Percentiles rank a stretch among this genome's conserved stretches.
phyloP scores from a whole-genome alignment of 2,888 invertebrate genomes.

The Coleophora flavipennella region DNA sequence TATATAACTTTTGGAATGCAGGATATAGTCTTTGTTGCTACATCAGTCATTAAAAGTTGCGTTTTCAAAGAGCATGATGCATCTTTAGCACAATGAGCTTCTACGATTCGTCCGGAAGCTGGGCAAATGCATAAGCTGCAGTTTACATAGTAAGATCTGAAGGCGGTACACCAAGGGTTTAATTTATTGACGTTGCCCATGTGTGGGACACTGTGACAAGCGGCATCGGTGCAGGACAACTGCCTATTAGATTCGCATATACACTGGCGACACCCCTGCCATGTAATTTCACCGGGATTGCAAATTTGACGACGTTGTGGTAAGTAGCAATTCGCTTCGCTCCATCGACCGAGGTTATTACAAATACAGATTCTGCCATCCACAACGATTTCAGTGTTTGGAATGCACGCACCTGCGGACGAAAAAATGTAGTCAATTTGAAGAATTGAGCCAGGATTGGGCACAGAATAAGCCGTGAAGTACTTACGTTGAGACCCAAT shows the following conservation, averaged over 20 bases:
- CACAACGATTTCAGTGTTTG: slow-evolving; percentile 41
- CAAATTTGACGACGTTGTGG: slow-evolving; percentile 33
- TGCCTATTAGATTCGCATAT: slow-evolving; percentile 45
- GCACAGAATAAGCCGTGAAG: neutral
- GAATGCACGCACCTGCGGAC: slow-evolving; percentile 43
- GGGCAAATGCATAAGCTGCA: slow-evolving; percentile 56
- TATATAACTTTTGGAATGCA: slow-evolving; percentile 60
- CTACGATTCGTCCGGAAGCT: slow-evolving; percentile 38
- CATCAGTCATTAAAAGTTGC: slow-evolving; percentile 13
- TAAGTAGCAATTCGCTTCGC: slow-evolving; percentile 33
- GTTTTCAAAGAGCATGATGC: slow-evolving; percentile 34
- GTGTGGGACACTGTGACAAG: slow-evolving; percentile 19
- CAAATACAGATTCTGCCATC: slow-evolving; percentile 46
- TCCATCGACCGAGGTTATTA: slow-evolving; percentile 40
- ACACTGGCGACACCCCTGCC: slow-evolving; percentile 52
- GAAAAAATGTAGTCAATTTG: neutral
- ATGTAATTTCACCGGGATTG: slow-evolving; percentile 39
- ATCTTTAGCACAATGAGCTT: slow-evolving; percentile 49
- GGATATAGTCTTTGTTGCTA: slow-evolving; percentile 25
- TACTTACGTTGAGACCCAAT: slow-evolving; percentile 34
- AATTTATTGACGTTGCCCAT: slow-evolving; percentile 2
- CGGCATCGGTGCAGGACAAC: slow-evolving; percentile 35
- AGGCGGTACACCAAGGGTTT: slow-evolving; percentile 39
- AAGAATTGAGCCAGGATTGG: slow-evolving; percentile 1
- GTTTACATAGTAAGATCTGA: slow-evolving; percentile 46